A percentile compares a stretch with the other conserved stretches of the same genome.
phyloP scores from a whole-genome alignment of 2,888 invertebrate genomes.

The Itoplectis maculator region DNA sequence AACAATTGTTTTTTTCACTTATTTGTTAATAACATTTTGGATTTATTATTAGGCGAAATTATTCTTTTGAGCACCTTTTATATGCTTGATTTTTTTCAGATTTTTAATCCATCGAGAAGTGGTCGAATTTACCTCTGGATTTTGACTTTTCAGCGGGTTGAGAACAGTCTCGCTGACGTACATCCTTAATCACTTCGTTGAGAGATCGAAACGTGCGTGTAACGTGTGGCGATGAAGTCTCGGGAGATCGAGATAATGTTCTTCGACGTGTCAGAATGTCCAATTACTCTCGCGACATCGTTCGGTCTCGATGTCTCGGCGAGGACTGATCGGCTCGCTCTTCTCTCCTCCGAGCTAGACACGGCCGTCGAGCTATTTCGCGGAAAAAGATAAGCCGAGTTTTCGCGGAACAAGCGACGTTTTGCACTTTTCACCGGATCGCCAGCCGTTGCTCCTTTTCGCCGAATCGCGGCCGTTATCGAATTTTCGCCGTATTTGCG shows the following conservation, averaged over 20 bases:
- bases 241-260: not conserved
- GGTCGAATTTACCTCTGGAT: no score
- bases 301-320: not conserved
- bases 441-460: not conserved
- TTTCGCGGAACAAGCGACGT: not conserved
- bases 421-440: no score
- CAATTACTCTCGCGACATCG: not conserved
- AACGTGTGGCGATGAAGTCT: not conserved
- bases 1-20: no score
- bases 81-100: no score
- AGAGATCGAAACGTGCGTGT: not conserved
- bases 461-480: not conserved
- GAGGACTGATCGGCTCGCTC: no score
- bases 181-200: not conserved
- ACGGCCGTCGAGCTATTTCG: not conserved
- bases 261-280: not conserved
- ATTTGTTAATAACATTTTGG: no score
- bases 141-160: no score
- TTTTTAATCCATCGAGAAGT: no score
- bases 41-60: no score
- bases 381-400: not conserved
- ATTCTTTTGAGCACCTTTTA: no score
- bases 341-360: not conserved
- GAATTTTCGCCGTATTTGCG: not conserved
- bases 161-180: no score